Evolutionary conservation across 2,797 vertebrate genomes (phyloP), one percentile per base, ranked within the genome.

Genomic region (Halcyon badia): DNA sequence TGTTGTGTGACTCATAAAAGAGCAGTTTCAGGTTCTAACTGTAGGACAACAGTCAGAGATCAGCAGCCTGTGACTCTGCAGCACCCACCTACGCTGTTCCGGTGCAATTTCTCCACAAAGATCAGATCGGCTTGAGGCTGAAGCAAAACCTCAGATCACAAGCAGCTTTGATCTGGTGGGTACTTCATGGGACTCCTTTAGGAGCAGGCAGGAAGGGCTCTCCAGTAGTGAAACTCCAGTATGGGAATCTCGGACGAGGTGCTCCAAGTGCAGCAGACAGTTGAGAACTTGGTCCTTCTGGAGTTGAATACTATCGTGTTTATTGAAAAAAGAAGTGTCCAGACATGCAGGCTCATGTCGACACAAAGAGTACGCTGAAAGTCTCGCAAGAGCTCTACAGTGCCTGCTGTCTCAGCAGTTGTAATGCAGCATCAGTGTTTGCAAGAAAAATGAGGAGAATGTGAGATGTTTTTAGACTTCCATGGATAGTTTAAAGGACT

Each of bases 1-100:
- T 0, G 0, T 8, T 48, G 25, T 15, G 31, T 46, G 28, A 76
- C 30, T 73, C 52, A 48, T 0, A 61, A 41, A 61, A 83, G n/a
- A 77, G 39, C 2, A n/a, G 28, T n/a, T 87, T 51, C 18, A 33
- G 18, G 41, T 58, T 66, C 31, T 6, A 11, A 28, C 9, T 16
- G 10, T 11, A 35, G 69, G 33, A 48, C 16, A 72, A 33, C 0
- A 8, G 46, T 21, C 35, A 83, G 52, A 44, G 18, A 87, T 21
- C 26, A 60, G 57, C 52, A 78, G 35, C 68, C 66, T 71, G 56
- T 19, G 22, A 66, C 15, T 37, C 39, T 9, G 11, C 58, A 87
- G 83, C 42, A 65, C 21, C 24, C 11, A 10, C n/a, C 39, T 31
- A 69, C 65, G 19, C 5, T 42, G 31, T 56, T 85, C 71, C 19